Evolutionary conservation across 2,888 invertebrate genomes (phyloP), one percentile per base, ranked within the genome.

Genomic region (Nemoura dubitans): DNA sequence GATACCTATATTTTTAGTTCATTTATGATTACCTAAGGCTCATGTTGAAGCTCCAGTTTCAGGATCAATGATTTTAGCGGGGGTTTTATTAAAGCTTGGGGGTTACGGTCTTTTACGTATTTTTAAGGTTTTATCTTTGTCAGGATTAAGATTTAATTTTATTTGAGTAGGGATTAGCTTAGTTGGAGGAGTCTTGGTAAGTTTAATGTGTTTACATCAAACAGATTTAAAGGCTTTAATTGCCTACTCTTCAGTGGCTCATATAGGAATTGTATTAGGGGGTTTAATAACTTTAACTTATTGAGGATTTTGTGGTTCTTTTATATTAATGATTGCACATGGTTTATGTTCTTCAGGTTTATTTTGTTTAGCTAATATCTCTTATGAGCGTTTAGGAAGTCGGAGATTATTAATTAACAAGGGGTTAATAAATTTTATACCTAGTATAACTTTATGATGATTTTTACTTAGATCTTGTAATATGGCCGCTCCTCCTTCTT

Each of bases 41-140:
- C 95, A 96, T 94, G 95, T 96, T 0, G 95, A 96, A 89, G 95
- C 95, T 86, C 95, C 96, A 3, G 93, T 95, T 88, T 93, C 94
- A 0, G 95, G 95, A 0, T 96, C 95, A 0, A 95, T 96, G 92
- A 94, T 96, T 93, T 94, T 96, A 91, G 95, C 95, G 0, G 95
- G 94, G 0, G 92, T 96, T 91, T 93, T 95, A 90, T 92, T 96
- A 91, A 96, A 96, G 90, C 93, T 95, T 92, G 95, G 95, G 0
- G 94, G 95, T 0, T 96, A 95, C 92, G 95, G 95, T 0, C 89
- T 95, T 89, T 91, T 95, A 87, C 95, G 95, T 0, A 89, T 94
- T 89, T 90, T 94, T 90, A 89, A 90, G 89, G 90, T 94, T 91
- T 91, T 94, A 90, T 90, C 92, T 86, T 89, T 90, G 89, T 89